Percentiles rank a stretch among this genome's conserved stretches.
phyloP scores from a whole-genome alignment of 1,140 invertebrate species.

The Bemisia tabaci region DNA sequence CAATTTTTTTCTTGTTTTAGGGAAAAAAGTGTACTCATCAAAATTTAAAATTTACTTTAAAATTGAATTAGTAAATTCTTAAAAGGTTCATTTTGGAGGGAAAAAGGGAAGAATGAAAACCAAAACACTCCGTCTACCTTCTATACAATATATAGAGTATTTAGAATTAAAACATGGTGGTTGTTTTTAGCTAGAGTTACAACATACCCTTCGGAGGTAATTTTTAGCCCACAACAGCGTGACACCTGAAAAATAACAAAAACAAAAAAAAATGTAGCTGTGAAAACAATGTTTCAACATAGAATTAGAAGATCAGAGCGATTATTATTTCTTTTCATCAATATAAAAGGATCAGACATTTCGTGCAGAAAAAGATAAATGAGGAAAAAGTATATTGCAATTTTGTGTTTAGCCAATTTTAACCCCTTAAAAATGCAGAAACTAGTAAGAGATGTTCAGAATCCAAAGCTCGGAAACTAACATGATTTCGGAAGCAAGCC shows the following conservation, averaged over 20 bases:
- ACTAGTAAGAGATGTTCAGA: too few relatives aligned
- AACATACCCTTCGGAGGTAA: conserved; percentile 90
- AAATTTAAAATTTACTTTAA: not conserved
- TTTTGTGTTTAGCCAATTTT: too few relatives aligned
- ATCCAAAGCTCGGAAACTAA: too few relatives aligned
- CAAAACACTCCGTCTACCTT: not conserved
- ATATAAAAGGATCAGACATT: too few relatives aligned
- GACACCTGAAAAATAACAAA: conserved; percentile 61
- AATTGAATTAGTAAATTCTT: not conserved
- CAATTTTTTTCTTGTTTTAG: not conserved
- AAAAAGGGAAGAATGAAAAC: not conserved
- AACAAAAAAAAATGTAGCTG: too few relatives aligned
- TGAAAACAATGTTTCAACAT: too few relatives aligned
- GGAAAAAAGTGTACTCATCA: not conserved
- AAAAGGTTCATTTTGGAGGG: not conserved
- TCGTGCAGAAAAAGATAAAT: too few relatives aligned
- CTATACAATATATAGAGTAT: conserved; percentile 39
- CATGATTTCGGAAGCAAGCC: too few relatives aligned
- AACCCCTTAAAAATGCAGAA: too few relatives aligned
- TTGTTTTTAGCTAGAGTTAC: conserved; percentile 97
- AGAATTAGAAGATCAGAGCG: too few relatives aligned
- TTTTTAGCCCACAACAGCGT: conserved; percentile 91
- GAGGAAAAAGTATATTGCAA: too few relatives aligned
- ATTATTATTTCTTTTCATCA: too few relatives aligned
- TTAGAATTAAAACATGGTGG: conserved; percentile 90